Conservation (phyloP, 2,113 vertebrate genomes). For the Muntiacus muntjak region DNA sequence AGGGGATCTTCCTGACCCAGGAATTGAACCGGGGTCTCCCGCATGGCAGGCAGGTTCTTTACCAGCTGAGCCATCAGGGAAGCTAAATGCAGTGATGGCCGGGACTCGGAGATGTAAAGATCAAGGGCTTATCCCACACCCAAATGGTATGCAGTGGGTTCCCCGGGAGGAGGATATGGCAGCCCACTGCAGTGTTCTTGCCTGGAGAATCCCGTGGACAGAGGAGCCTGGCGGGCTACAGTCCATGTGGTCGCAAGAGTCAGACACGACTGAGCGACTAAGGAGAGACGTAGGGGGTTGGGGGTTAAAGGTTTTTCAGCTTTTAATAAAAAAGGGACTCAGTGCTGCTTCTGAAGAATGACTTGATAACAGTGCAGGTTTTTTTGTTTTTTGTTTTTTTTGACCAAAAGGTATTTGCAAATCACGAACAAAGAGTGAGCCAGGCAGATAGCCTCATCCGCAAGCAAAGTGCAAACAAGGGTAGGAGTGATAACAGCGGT, state of each 20-base stretch:
- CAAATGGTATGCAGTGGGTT: neutral
- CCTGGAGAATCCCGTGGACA: neutral
- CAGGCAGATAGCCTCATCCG: neutral
- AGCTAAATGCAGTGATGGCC: neutral
- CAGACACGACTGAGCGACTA: fast-evolving
- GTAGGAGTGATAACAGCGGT: neutral
- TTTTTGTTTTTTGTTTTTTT: neutral
- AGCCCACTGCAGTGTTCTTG: neutral
- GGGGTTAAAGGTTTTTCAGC: neutral
- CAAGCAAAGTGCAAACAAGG: neutral
- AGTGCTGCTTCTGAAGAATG: neutral
- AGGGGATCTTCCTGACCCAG: neutral
- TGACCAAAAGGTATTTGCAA: neutral
- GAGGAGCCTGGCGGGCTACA: neutral
- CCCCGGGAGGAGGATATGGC: neutral
- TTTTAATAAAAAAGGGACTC: neutral
- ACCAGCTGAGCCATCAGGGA: neutral
- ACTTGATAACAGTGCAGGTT: neutral
- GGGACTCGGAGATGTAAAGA: neutral
- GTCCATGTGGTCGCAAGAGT: neutral
- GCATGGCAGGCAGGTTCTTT: neutral
- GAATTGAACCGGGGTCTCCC: fast-evolving
- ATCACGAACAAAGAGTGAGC: neutral
- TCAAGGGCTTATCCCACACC: neutral
- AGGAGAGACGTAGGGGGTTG: neutral